These are phyloP conservation scores for Talpa occidentalis DNA, from an alignment of 2,113 vertebrate species.

Conservation along the genomic window DNA sequence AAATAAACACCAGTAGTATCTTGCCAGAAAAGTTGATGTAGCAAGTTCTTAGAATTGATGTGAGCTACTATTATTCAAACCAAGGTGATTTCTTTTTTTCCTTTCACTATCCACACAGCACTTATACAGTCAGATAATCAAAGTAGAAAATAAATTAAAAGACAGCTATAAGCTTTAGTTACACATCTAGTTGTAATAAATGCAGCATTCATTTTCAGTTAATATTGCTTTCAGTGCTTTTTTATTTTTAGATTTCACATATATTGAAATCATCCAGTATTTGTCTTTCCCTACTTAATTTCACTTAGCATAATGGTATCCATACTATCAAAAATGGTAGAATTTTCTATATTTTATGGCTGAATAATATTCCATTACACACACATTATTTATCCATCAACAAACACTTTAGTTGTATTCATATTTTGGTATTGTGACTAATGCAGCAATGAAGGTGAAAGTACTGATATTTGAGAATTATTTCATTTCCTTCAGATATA, in stretches of 20 bases:
- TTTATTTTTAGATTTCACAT: neutral
- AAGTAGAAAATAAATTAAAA: neutral
- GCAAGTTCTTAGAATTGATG: conserved; percentile 52
- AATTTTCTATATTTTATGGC: neutral
- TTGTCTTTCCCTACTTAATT: neutral
- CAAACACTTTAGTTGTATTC: neutral
- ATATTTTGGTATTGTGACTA: neutral
- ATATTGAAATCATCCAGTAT: neutral
- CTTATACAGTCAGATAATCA: neutral
- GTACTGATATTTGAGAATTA: neutral
- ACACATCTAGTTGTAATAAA: neutral
- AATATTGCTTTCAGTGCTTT: neutral
- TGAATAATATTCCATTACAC: too few species aligned
- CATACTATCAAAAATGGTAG: neutral
- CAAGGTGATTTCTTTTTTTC: conserved; percentile 27
- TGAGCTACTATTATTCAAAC: conserved; percentile 4
- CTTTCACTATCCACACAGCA: neutral
- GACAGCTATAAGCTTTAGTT: neutral
- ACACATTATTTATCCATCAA: neutral
- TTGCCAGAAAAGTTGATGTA: conserved; percentile 43
- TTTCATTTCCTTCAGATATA: neutral
- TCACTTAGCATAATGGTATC: neutral
- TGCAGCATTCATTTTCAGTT: neutral
- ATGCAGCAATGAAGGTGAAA: neutral
- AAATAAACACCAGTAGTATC: conserved; percentile 38